phyloP scores from a whole-genome alignment of 2,113 vertebrate species.

The Procavia capensis region DNA sequence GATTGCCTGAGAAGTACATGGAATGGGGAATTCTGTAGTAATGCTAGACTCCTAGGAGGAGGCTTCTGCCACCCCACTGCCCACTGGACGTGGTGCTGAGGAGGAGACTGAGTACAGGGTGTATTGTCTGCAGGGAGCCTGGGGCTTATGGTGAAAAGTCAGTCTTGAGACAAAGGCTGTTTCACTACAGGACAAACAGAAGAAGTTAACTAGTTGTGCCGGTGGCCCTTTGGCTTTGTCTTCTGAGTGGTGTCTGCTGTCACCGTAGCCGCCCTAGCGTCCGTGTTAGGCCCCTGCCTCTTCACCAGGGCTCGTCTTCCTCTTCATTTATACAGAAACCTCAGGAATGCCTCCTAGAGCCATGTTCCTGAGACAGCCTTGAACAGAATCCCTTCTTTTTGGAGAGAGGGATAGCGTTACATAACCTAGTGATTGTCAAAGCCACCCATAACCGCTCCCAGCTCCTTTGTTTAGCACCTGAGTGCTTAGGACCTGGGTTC shows the following conservation, averaged over 20 bases:
- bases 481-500: neutral
- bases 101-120: neutral
- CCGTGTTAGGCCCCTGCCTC: neutral
- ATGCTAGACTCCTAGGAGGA: neutral
- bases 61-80: fast-evolving
- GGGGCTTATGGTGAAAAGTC: neutral
- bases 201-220: neutral
- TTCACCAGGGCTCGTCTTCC: neutral
- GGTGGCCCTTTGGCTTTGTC: neutral
- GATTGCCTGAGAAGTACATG: neutral
- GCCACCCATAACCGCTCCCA: neutral
- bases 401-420: neutral
- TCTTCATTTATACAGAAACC: neutral
- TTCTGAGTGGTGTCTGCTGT: neutral
- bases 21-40: neutral
- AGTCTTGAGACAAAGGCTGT: neutral
- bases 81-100: neutral
- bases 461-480: neutral
- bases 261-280: neutral
- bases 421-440: neutral
- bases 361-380: neutral
- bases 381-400: neutral
- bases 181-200: neutral
- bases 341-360: neutral
- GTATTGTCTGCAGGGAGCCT: neutral